Conservation (phyloP, 1,140 invertebrate genomes). For the Heliconius hewitsoni region DNA sequence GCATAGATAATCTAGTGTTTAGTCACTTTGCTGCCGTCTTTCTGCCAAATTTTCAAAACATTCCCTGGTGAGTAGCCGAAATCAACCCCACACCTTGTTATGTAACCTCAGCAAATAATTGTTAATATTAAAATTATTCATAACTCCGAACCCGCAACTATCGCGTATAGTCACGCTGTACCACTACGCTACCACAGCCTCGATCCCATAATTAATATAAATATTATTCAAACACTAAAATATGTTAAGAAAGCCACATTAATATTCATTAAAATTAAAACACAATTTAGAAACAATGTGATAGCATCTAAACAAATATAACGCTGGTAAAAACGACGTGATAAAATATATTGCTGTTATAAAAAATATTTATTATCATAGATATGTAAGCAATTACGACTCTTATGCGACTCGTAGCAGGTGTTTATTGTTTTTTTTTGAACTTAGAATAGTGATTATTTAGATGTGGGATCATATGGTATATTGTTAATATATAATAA, state of each 20-base stretch:
- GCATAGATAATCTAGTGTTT: too few species aligned
- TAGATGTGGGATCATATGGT: neutral
- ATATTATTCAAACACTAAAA: neutral
- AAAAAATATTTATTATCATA: constrained; percentile 19
- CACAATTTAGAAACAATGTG: neutral
- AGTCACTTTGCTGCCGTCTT: too few species aligned
- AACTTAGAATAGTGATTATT: neutral
- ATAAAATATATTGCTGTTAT: constrained; percentile 22
- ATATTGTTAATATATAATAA: too few species aligned
- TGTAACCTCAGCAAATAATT: too few species aligned
- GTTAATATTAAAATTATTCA: too few species aligned
- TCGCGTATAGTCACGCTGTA: too few species aligned
- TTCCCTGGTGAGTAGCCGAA: too few species aligned
- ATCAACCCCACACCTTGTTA: too few species aligned
- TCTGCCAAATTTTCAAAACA: too few species aligned
- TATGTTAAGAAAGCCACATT: neutral
- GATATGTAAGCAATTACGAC: constrained; percentile 18
- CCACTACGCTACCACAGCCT: too few species aligned
- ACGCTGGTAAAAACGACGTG: neutral
- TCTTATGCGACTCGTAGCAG: neutral
- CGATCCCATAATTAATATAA: neutral
- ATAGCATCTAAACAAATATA: constrained; percentile 13
- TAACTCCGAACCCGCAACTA: too few species aligned
- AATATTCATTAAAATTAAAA: constrained; percentile 13
- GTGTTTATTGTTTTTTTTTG: constrained; percentile 7